Conservation (phyloP, 2,888 invertebrate species). For the Tillus elongatus region DNA sequence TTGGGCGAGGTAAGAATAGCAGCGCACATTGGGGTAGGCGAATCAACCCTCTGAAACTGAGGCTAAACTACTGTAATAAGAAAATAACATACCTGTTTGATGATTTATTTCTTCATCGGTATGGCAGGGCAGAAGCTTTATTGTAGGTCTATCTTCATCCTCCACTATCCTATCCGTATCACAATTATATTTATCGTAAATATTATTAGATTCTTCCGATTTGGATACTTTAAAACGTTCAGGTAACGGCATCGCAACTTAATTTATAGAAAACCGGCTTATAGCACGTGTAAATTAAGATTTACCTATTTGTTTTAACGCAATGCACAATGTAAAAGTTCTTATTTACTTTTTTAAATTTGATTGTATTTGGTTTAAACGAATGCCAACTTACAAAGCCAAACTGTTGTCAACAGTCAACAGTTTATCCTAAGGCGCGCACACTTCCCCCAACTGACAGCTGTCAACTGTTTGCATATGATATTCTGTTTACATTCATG, state of each 20-base stretch:
- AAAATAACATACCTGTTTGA: too few relatives aligned
- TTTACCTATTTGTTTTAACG: not conserved
- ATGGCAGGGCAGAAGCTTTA: not conserved
- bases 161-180: slow-evolving; percentile 1
- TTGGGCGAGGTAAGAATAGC: too few relatives aligned
- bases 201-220: not conserved
- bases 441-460: not conserved
- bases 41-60: too few relatives aligned
- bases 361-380: not conserved
- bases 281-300: not conserved
- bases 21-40: too few relatives aligned
- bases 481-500: slow-evolving; percentile 1
- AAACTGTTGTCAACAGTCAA: not conserved
- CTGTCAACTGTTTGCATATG: slow-evolving; percentile 1
- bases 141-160: not conserved
- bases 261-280: not conserved
- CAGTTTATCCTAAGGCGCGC: not conserved
- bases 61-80: too few relatives aligned
- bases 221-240: not conserved
- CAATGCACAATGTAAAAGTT: not conserved
- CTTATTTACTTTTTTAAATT: slow-evolving; percentile 2
- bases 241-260: not conserved
- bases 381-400: slow-evolving; percentile 3
- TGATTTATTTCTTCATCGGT: too few relatives aligned
- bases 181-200: slow-evolving; percentile 1